Percentiles rank a stretch among this genome's conserved stretches.
These are phyloP conservation scores for Triplophysa siluroides DNA, from an alignment of 2,113 vertebrate species.

Conservation along the genomic window DNA sequence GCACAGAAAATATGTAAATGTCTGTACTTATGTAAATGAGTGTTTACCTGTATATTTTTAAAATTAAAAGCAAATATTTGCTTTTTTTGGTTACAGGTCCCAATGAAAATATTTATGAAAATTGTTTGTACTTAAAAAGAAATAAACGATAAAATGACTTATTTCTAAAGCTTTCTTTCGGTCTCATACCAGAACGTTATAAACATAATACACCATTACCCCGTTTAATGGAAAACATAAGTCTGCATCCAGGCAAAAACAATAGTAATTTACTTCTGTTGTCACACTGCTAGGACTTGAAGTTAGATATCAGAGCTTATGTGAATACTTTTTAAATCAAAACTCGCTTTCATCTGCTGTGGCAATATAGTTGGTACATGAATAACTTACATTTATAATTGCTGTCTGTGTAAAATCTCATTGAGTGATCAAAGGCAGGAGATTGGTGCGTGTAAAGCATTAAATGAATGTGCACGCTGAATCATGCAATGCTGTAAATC, in stretches of 20 bases:
- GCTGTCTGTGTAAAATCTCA: constrained; percentile 14
- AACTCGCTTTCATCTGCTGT: constrained; percentile 21
- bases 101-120: constrained; percentile 93
- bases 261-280: neutral
- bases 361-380: neutral
- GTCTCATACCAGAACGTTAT: neutral
- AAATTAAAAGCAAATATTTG: constrained; percentile 90
- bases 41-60: constrained; percentile 78
- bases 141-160: constrained; percentile 70
- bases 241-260: neutral
- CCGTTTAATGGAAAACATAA: neutral
- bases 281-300: neutral
- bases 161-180: neutral
- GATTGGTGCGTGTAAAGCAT: neutral
- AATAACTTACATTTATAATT: constrained; percentile 45
- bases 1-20: constrained; percentile 38
- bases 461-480: neutral
- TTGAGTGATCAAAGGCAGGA: constrained; percentile 60
- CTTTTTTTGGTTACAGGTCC: constrained; percentile 91
- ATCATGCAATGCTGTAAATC: neutral
- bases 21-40: constrained; percentile 49
- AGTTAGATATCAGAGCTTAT: neutral
- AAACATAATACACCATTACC: neutral
- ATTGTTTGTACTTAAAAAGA: constrained; percentile 92
- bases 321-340: neutral